phyloP scores from a whole-genome alignment of 1,140 invertebrate species.

The Helicoverpa armigera region DNA sequence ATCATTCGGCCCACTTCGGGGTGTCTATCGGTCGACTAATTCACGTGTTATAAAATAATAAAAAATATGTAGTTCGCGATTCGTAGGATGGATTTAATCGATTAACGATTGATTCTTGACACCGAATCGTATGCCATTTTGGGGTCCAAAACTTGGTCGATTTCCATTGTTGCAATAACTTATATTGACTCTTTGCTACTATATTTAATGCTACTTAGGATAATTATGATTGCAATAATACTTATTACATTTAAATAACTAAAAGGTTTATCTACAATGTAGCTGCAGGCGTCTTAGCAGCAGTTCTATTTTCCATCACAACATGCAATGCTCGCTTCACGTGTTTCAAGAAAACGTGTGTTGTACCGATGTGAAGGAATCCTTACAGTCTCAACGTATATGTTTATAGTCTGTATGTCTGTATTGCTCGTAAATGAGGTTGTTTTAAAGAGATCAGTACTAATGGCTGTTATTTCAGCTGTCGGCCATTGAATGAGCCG shows the following conservation, averaged over 20 bases:
- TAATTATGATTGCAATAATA: too few species aligned
- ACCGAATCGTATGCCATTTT: too few species aligned
- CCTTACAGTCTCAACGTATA: not conserved
- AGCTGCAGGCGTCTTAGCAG: too few species aligned
- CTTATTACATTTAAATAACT: too few species aligned
- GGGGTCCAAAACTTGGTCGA: too few species aligned
- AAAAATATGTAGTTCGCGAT: not conserved
- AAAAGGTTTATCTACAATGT: too few species aligned
- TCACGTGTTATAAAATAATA: not conserved
- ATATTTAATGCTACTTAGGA: too few species aligned
- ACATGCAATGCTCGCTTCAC: not conserved
- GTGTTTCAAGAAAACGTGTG: not conserved
- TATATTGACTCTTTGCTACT: too few species aligned
- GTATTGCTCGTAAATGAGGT: constrained; percentile 29
- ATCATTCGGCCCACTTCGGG: not conserved
- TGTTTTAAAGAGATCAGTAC: constrained; percentile 28
- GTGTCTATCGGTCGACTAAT: not conserved
- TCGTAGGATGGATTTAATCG: not conserved
- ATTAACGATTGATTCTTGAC: too few species aligned
- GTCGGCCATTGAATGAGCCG: constrained; percentile 21
- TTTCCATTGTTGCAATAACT: too few species aligned
- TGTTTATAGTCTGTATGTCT: constrained; percentile 20
- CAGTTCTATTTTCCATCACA: too few species aligned
- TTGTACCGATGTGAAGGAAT: not conserved
- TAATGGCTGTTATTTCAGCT: constrained; percentile 31